A percentile compares a stretch with the other conserved stretches of the same genome.
Conservation (phyloP, 2,797 vertebrate species). For the Synanceia verrucosa region DNA sequence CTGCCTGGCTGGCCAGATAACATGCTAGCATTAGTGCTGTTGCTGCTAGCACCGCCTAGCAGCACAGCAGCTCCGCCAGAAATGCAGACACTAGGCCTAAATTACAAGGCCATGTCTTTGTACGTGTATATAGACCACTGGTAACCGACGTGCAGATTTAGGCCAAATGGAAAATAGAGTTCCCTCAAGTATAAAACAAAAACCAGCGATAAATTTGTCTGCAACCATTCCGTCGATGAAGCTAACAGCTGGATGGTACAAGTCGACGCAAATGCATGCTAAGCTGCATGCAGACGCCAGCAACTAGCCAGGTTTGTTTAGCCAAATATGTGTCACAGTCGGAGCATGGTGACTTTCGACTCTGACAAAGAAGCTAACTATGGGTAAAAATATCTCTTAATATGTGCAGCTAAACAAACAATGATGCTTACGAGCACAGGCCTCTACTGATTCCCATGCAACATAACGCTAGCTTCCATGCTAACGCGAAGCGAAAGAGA, state of each 20-base stretch:
- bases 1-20: slow-evolving; percentile 37
- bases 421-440: slow-evolving; percentile 57
- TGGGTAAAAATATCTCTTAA: not conserved
- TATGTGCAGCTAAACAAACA: not conserved
- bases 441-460: slow-evolving; percentile 59
- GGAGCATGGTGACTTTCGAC: not conserved
- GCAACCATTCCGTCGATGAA: slow-evolving; percentile 44
- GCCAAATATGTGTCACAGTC: slow-evolving; percentile 3
- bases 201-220: slow-evolving; percentile 6
- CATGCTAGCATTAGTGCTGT: slow-evolving; percentile 63
- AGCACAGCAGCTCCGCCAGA: slow-evolving; percentile 49
- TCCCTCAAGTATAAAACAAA: not conserved
- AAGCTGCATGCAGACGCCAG: slow-evolving; percentile 62
- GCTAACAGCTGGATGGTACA: slow-evolving; percentile 69
- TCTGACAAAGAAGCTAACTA: not conserved
- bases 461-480: slow-evolving; percentile 67
- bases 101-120: slow-evolving; percentile 34
- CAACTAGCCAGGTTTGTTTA: slow-evolving; percentile 25
- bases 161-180: not conserved
- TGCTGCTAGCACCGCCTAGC: slow-evolving; percentile 60
- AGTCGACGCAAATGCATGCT: slow-evolving; percentile 64
- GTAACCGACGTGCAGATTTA: not conserved
- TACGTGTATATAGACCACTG: slow-evolving; percentile 14
- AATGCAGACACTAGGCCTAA: slow-evolving; percentile 65
- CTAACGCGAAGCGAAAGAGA: slow-evolving; percentile 65